A percentile compares a stretch with the other conserved stretches of the same genome.
These are phyloP conservation scores for Gallinago nigripennis DNA, from an alignment of 2,797 vertebrate genomes.

Conservation along the genomic window DNA sequence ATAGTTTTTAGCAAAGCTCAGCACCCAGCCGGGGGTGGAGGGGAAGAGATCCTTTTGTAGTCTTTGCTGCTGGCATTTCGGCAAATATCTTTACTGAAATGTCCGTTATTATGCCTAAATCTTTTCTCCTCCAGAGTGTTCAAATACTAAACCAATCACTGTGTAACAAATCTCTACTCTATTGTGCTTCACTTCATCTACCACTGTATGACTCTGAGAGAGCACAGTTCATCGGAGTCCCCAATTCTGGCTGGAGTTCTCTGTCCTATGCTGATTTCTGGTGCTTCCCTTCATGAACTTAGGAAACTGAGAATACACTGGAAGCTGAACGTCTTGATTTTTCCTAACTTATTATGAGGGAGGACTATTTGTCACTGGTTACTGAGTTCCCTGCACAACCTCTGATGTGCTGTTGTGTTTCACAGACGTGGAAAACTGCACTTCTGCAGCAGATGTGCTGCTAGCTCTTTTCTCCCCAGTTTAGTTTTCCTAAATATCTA, in stretches of 20 bases:
- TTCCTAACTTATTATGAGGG: background rate
- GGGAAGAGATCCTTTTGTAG: background rate
- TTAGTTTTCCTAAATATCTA: background rate
- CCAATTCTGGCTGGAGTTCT: background rate
- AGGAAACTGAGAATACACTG: background rate
- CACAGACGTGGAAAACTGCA: background rate
- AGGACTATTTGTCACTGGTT: background rate
- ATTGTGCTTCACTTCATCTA: background rate
- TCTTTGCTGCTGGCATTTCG: background rate
- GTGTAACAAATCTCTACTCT: background rate
- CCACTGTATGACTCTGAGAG: background rate
- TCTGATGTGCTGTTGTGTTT: background rate
- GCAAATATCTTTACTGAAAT: background rate
- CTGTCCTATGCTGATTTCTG: accelerated
- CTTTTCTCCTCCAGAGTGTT: background rate
- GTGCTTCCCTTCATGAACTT: background rate
- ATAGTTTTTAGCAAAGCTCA: slow-evolving; percentile 1
- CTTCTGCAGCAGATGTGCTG: background rate
- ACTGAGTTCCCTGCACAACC: background rate
- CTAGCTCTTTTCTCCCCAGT: background rate
- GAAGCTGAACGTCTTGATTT: background rate
- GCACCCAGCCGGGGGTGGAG: background rate
- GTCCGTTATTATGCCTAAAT: background rate
- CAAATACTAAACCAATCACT: background rate
- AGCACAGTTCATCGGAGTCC: background rate